These are phyloP conservation scores for Discoglossus pictus DNA, from an alignment of 2,797 vertebrate genomes.

Conservation along the genomic window DNA sequence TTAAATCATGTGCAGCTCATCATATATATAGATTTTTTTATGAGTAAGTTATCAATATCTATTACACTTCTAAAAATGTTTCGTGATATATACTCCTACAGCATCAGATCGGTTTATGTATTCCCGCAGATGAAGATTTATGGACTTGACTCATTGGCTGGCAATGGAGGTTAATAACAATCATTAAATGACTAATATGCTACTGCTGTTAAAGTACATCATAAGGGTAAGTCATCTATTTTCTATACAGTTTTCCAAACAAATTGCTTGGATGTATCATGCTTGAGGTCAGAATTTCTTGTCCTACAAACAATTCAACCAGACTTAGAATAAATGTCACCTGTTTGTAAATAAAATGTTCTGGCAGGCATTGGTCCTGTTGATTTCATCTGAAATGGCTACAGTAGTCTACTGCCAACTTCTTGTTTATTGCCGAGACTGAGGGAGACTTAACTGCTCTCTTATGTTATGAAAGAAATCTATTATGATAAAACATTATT, in stretches of 20 bases:
- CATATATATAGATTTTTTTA: background rate
- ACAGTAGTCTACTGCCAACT: conserved; percentile 9
- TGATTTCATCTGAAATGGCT: conserved; percentile 14
- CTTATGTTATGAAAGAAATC: conserved; percentile 1
- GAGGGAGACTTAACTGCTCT: conserved; percentile 8
- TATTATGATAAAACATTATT: too few relatives aligned
- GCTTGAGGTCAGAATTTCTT: too few relatives aligned
- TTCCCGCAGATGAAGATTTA: conserved; percentile 18
- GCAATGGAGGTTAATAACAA: conserved; percentile 9
- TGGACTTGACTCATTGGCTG: conserved; percentile 3
- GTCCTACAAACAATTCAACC: background rate
- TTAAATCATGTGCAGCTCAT: background rate
- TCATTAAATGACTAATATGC: conserved; percentile 19
- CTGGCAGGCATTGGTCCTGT: conserved; percentile 8
- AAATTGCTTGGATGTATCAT: background rate
- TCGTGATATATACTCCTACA: background rate
- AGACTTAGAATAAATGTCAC: conserved; percentile 4
- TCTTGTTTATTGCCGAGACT: conserved; percentile 16
- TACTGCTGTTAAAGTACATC: background rate
- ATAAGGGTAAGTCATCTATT: background rate
- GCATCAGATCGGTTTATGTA: conserved; percentile 23
- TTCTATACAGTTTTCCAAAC: background rate
- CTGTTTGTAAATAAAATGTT: background rate
- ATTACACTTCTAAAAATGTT: conserved; percentile 9
- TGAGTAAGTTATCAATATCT: background rate